Conservation (phyloP, 2,888 invertebrate species). For the Chromoteleia sp. region DNA sequence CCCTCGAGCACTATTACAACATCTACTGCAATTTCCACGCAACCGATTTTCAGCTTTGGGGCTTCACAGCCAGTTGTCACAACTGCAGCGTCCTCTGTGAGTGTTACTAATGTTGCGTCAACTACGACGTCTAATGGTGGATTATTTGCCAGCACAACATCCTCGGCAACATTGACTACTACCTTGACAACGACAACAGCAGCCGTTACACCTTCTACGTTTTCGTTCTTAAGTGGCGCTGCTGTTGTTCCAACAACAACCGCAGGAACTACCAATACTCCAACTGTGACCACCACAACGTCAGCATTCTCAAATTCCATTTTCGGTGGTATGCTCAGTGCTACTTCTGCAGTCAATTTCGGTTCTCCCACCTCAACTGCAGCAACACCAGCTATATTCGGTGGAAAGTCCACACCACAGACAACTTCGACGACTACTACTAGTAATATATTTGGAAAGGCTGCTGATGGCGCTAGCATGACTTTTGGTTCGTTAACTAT, state of each 20-base stretch:
- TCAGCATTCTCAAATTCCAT: slow-evolving; percentile 12
- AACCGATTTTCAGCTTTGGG: slow-evolving; percentile 10
- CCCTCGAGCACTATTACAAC: background rate
- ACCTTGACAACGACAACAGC: background rate
- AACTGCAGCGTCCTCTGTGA: background rate
- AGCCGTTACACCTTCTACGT: slow-evolving; percentile 13
- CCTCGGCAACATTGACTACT: background rate
- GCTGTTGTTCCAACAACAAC: too few species aligned
- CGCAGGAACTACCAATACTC: background rate
- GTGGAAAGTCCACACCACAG: slow-evolving; percentile 4
- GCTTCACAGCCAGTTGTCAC: background rate
- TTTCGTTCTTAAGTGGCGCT: slow-evolving; percentile 40
- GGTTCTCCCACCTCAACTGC: background rate
- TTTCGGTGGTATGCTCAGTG: slow-evolving; percentile 18
- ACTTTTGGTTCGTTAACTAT: slow-evolving; percentile 24
- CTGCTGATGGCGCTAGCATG: background rate
- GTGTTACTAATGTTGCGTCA: slow-evolving; percentile 13
- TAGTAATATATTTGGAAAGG: background rate
- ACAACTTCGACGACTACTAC: slow-evolving; percentile 1
- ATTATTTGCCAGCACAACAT: background rate
- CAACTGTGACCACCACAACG: background rate
- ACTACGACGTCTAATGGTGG: slow-evolving; percentile 6
- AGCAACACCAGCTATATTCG: background rate
- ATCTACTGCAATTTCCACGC: background rate
- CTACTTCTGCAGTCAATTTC: background rate